A percentile compares a stretch with the other conserved stretches of the same genome.
phyloP scores from a whole-genome alignment of 2,113 vertebrate genomes.

The Noctilio leporinus region DNA sequence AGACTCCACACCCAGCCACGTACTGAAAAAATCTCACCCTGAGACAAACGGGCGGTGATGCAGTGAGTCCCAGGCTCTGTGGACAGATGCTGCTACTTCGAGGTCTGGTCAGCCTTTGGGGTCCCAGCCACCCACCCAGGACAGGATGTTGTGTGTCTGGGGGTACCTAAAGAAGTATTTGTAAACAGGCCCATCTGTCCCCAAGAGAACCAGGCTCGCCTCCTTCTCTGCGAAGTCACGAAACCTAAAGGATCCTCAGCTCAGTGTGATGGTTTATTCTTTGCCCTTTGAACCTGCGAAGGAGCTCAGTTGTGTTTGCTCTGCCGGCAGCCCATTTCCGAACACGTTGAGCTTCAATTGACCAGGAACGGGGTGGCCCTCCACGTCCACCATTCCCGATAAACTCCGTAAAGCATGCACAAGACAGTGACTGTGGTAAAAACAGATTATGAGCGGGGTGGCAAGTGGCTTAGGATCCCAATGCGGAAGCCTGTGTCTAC shows the following conservation, averaged over 20 bases:
- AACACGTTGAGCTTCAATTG: background rate
- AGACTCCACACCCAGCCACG: background rate
- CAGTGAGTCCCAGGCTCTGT: background rate
- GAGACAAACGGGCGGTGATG: background rate
- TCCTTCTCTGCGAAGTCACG: background rate
- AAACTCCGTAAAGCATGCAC: fast-evolving
- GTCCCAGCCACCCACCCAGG: background rate
- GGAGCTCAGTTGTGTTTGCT: fast-evolving
- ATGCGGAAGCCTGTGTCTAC: background rate
- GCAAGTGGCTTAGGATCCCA: background rate
- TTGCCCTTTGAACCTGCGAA: background rate
- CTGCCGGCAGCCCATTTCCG: background rate
- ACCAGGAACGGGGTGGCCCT: fast-evolving
- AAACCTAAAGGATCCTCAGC: background rate
- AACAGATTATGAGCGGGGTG: too few species aligned
- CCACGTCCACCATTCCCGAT: fast-evolving
- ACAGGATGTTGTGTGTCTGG: background rate
- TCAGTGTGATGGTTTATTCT: too few species aligned
- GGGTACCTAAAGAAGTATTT: background rate
- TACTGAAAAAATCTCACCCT: background rate
- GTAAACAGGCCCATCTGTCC: slow-evolving; percentile 19
- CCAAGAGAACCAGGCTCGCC: background rate
- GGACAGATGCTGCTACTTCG: background rate
- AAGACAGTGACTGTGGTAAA: fast-evolving
- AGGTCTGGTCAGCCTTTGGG: background rate